phyloP scores from a whole-genome alignment of 2,113 vertebrate species.

The mouse (Mus musculus) region DNA sequence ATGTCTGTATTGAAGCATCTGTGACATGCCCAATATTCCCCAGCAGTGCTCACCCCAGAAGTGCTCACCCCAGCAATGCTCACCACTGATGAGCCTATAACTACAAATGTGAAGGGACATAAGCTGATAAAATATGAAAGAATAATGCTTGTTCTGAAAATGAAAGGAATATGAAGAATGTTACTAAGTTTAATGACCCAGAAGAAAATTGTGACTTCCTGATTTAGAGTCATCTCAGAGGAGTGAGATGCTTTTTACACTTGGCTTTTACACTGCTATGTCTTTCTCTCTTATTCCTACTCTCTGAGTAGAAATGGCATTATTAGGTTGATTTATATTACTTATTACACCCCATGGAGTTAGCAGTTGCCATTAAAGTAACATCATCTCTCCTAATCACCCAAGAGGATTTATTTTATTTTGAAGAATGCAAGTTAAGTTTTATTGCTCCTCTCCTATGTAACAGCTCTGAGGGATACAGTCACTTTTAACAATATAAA shows the following conservation, averaged over 20 bases:
- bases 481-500: background rate
- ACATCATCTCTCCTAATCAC: background rate
- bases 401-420: background rate
- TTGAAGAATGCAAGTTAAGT: background rate
- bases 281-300: background rate
- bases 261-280: slow-evolving; percentile 29
- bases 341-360: background rate
- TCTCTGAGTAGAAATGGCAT: slow-evolving; percentile 32
- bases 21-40: background rate
- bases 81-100: background rate
- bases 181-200: slow-evolving; percentile 72
- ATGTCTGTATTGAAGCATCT: slow-evolving; percentile 7
- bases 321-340: background rate
- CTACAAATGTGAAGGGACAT: background rate
- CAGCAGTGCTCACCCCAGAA: background rate
- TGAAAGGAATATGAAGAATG: slow-evolving; percentile 54
- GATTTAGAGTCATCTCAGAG: slow-evolving; percentile 65
- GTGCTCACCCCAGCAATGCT: background rate
- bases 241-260: background rate
- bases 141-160: slow-evolving; percentile 50
- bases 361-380: background rate
- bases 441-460: background rate
- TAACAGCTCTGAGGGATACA: background rate
- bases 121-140: slow-evolving; percentile 77
- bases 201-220: slow-evolving; percentile 61